Percentiles rank a stretch among this genome's conserved stretches.
These are phyloP conservation scores for Calameuta idolon DNA, from an alignment of 2,888 invertebrate genomes.

Conservation along the genomic window DNA sequence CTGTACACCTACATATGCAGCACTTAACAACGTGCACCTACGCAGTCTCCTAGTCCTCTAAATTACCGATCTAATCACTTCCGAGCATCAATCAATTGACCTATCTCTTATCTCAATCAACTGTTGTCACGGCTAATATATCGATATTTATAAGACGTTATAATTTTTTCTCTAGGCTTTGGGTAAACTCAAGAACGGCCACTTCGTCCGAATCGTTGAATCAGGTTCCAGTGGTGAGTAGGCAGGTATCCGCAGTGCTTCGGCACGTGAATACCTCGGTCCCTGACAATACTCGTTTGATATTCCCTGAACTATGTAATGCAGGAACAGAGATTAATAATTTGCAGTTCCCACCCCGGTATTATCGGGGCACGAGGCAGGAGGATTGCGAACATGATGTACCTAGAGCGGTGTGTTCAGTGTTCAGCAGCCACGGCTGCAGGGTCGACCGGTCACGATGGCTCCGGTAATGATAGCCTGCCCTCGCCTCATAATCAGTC, in stretches of 20 bases:
- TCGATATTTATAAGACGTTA: neutral
- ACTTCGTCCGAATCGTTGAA: neutral
- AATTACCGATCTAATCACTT: neutral
- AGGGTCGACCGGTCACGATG: conserved; percentile 66
- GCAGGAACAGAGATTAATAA: conserved; percentile 58
- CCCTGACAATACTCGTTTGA: conserved; percentile 51
- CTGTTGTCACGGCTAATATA: neutral
- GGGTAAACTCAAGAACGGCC: neutral
- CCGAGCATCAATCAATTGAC: neutral
- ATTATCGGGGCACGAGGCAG: conserved; percentile 59
- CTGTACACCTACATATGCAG: neutral
- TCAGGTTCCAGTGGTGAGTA: neutral
- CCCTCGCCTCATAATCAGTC: conserved; percentile 65
- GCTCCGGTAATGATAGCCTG: conserved; percentile 64
- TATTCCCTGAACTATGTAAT: conserved; percentile 56
- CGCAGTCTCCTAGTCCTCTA: neutral
- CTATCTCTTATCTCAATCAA: neutral
- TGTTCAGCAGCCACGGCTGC: conserved; percentile 31
- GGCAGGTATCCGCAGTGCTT: neutral
- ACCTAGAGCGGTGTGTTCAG: conserved; percentile 42
- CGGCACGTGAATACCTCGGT: neutral
- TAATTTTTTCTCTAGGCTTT: neutral
- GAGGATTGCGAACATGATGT: conserved; percentile 50
- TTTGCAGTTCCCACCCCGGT: conserved; percentile 60
- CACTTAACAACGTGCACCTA: neutral